These are phyloP conservation scores for Trematocara nigrifrons DNA, from an alignment of 2,113 vertebrate species.

Conservation along the genomic window DNA sequence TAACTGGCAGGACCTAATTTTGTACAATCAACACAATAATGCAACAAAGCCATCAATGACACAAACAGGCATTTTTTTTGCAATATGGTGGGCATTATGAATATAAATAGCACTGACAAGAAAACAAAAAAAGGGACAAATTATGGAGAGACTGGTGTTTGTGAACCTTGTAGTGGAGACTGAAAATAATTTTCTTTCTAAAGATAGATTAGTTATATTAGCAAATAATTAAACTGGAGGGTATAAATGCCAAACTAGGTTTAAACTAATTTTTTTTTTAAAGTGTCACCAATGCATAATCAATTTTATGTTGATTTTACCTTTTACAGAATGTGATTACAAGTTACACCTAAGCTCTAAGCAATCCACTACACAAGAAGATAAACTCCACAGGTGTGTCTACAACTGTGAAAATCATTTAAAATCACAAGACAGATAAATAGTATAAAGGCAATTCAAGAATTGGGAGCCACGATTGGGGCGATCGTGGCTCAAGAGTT, in stretches of 20 bases:
- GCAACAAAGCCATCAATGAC: neutral
- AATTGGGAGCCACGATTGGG: neutral
- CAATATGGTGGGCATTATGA: neutral
- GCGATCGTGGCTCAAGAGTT: too few species aligned
- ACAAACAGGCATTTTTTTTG: neutral
- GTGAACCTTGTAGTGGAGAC: neutral
- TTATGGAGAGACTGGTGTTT: neutral
- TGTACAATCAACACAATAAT: neutral
- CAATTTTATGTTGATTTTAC: neutral
- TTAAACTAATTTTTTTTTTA: neutral
- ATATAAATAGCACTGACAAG: neutral
- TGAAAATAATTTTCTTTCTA: neutral
- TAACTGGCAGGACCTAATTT: neutral
- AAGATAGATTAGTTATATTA: neutral
- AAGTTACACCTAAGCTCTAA: neutral
- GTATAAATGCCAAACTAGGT: neutral
- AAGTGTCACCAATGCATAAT: neutral
- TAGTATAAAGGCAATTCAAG: neutral
- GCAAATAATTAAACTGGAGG: neutral
- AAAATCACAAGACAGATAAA: neutral
- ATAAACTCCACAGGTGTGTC: neutral
- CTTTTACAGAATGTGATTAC: neutral
- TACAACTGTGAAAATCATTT: neutral
- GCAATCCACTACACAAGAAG: neutral
- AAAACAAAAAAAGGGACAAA: neutral